Evolutionary conservation across 2,797 vertebrate species (phyloP).

Genomic region (Tapirus indicus): DNA sequence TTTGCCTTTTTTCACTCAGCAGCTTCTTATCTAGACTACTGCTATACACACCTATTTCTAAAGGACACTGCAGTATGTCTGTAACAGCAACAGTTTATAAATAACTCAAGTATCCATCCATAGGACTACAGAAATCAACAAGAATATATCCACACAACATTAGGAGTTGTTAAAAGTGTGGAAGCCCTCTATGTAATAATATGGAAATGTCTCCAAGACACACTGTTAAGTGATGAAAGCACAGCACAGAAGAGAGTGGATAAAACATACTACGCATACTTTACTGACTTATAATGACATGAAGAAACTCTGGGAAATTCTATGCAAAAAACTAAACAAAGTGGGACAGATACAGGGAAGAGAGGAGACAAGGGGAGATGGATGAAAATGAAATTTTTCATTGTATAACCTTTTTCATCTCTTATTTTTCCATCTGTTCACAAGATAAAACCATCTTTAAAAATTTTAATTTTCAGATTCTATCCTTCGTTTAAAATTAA

Average conservation of each 20-base stretch:
- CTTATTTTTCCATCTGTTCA: not conserved
- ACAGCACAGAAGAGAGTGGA: not conserved
- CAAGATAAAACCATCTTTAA: constrained; percentile 24
- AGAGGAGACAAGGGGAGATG: not conserved
- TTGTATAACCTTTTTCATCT: not conserved
- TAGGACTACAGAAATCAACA: not conserved
- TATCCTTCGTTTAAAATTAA: constrained; percentile 49
- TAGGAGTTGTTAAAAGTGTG: not conserved
- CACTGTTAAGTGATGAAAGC: not conserved
- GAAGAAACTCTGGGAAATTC: not conserved
- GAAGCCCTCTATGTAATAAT: not conserved
- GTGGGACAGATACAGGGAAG: not conserved
- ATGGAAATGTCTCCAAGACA: not conserved
- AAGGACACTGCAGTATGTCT: not conserved
- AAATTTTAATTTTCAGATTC: constrained; percentile 9
- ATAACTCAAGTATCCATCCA: not conserved
- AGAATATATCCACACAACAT: not conserved
- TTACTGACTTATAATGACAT: not conserved
- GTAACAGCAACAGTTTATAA: not conserved
- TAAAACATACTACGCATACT: not conserved
- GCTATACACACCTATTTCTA: not conserved
- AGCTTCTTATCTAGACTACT: not conserved
- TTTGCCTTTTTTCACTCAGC: not conserved
- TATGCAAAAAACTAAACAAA: not conserved
- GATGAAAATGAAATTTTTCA: not conserved